phyloP scores from a whole-genome alignment of 2,113 vertebrate genomes.

The Nannospalax galili region DNA sequence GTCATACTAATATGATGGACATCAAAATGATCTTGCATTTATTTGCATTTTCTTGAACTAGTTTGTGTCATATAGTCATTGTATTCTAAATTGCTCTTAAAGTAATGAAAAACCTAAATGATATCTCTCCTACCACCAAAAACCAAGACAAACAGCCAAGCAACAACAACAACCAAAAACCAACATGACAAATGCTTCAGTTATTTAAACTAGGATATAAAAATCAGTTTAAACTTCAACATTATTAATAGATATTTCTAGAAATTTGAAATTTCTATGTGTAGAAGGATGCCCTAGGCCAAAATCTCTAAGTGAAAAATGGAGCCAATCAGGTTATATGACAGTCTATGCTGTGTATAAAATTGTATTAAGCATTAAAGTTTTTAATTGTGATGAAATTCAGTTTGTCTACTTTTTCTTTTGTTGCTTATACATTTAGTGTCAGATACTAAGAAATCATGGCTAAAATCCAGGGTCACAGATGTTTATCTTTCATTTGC shows the following conservation, averaged over 20 bases:
- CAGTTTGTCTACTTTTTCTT: background rate
- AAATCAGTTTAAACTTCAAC: conserved; percentile 26
- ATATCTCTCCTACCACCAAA: background rate
- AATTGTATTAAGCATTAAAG: background rate
- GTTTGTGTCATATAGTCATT: conserved; percentile 38
- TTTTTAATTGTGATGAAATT: conserved; percentile 8
- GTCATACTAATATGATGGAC: background rate
- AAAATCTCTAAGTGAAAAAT: background rate
- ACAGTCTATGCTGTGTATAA: background rate
- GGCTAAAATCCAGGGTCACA: background rate
- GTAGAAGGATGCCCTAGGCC: background rate
- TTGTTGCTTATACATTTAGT: background rate
- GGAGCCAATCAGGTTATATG: background rate
- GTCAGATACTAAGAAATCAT: background rate
- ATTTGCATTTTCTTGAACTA: conserved; percentile 26
- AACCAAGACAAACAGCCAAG: background rate
- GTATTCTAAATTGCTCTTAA: background rate
- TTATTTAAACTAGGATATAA: background rate
- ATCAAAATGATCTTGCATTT: background rate
- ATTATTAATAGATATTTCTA: conserved; percentile 42
- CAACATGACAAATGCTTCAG: background rate
- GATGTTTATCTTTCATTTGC: background rate
- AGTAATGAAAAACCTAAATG: background rate
- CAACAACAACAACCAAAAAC: background rate
- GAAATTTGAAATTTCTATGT: background rate